Conservation (phyloP, 2,888 invertebrate species). For the Cephus spinipes region DNA sequence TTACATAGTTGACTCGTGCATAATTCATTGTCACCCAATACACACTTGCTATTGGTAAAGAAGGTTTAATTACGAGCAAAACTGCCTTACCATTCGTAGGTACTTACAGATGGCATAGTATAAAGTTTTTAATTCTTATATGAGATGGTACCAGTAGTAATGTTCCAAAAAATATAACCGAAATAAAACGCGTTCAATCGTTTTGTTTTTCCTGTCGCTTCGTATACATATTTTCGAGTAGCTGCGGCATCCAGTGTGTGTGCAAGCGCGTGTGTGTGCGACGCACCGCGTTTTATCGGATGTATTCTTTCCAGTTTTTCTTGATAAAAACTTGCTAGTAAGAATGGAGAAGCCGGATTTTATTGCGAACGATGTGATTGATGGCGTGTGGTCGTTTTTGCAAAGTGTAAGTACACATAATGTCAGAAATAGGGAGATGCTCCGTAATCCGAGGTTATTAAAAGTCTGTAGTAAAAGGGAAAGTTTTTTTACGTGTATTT, state of each 20-base stretch:
- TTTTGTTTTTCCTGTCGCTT: background rate
- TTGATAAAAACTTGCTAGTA: constrained; percentile 15
- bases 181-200: background rate
- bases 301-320: constrained; percentile 4
- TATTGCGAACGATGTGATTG: constrained; percentile 79
- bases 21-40: background rate
- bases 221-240: background rate
- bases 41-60: background rate
- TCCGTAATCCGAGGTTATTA: background rate
- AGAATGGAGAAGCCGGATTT: constrained; percentile 72
- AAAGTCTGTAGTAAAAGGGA: background rate
- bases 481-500: background rate
- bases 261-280: background rate
- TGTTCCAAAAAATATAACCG: background rate
- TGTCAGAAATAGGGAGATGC: background rate
- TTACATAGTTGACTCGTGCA: background rate
- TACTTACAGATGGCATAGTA: background rate
- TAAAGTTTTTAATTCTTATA: background rate
- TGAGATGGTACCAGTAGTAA: background rate
- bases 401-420: constrained; percentile 76
- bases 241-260: background rate
- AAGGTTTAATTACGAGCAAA: background rate
- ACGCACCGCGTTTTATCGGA: background rate
- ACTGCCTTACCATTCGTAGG: background rate
- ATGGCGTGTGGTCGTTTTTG: constrained; percentile 82